These are phyloP conservation scores for Brachyhypopomus occidentalis DNA, from an alignment of 2,113 vertebrate genomes.

Conservation along the genomic window DNA sequence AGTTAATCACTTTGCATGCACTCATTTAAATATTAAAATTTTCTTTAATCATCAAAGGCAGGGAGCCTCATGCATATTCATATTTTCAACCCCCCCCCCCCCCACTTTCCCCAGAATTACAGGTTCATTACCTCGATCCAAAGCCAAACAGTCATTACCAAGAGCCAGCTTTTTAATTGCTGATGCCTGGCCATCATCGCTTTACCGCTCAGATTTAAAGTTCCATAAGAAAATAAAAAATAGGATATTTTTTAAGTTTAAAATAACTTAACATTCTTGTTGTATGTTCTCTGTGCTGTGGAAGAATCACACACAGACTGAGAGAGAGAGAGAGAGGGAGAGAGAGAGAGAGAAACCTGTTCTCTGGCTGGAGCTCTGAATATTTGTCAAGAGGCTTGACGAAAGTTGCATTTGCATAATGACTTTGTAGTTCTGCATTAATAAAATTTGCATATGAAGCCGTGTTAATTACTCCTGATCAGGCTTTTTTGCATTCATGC, in stretches of 20 bases:
- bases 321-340: conserved; percentile 34
- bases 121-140: conserved; percentile 98
- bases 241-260: conserved; percentile 75
- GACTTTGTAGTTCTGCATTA: conserved; percentile 99
- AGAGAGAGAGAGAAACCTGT: conserved; percentile 57
- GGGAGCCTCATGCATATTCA: conserved; percentile 99
- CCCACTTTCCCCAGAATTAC: conserved; percentile 89
- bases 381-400: conserved; percentile 99
- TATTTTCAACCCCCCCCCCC: conserved; percentile 81
- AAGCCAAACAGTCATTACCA: conserved; percentile 95
- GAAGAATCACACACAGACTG: conserved; percentile 36
- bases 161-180: conserved; percentile 70
- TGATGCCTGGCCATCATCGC: conserved; percentile 63
- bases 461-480: conserved; percentile 99
- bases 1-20: conserved; percentile 99
- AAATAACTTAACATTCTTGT: conserved; percentile 86
- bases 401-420: conserved; percentile 99
- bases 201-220: conserved; percentile 53
- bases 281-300: conserved; percentile 69
- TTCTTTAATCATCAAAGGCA: conserved; percentile 99
- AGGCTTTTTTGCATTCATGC: conserved; percentile 99
- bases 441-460: conserved; percentile 99
- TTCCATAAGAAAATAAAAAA: conserved; percentile 48
- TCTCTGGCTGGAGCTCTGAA: conserved; percentile 93
- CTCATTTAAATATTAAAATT: conserved; percentile 99